Conservation (phyloP, 35 echinoderm and acorn worm species). For the Amphiura filiformis region DNA sequence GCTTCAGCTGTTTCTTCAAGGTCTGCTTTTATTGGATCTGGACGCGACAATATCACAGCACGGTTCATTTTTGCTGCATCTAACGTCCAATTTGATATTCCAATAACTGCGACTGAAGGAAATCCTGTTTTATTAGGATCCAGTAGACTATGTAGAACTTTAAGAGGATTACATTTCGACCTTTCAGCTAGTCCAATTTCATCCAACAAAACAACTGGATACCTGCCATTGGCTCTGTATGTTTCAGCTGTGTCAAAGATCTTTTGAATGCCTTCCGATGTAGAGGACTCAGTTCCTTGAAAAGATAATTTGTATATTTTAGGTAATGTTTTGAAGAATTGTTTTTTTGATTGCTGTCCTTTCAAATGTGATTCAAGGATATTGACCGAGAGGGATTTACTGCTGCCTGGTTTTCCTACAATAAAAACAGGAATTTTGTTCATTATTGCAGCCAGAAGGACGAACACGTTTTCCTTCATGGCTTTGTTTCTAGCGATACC, state of each 20-base stretch:
- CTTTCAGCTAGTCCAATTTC: slow-evolving; percentile 50
- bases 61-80: slow-evolving; percentile 64
- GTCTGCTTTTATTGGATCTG: slow-evolving; percentile 35
- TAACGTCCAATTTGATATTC: slow-evolving; percentile 49
- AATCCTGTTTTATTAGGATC: slow-evolving; percentile 21
- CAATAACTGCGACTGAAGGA: slow-evolving; percentile 33
- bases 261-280: slow-evolving; percentile 41
- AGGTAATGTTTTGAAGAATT: slow-evolving; percentile 20
- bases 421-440: slow-evolving; percentile 41
- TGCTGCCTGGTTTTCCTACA: slow-evolving; percentile 46
- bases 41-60: slow-evolving; percentile 25
- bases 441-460: slow-evolving; percentile 12
- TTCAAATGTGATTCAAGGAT: slow-evolving; percentile 15
- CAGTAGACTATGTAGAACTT: slow-evolving; percentile 26
- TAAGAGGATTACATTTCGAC: slow-evolving; percentile 20
- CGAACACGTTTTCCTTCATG: slow-evolving; percentile 35
- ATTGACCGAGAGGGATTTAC: slow-evolving; percentile 42
- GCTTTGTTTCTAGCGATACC: slow-evolving; percentile 39
- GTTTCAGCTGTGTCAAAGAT: slow-evolving; percentile 33
- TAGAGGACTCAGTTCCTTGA: slow-evolving; percentile 35
- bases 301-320: slow-evolving; percentile 33
- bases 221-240: neutral
- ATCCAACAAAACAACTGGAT: slow-evolving; percentile 47
- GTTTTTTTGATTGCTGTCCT: slow-evolving; percentile 7
- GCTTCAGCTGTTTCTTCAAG: slow-evolving; percentile 23